Conservation (phyloP, 1,140 invertebrate genomes). For the Microplitis mediator region DNA sequence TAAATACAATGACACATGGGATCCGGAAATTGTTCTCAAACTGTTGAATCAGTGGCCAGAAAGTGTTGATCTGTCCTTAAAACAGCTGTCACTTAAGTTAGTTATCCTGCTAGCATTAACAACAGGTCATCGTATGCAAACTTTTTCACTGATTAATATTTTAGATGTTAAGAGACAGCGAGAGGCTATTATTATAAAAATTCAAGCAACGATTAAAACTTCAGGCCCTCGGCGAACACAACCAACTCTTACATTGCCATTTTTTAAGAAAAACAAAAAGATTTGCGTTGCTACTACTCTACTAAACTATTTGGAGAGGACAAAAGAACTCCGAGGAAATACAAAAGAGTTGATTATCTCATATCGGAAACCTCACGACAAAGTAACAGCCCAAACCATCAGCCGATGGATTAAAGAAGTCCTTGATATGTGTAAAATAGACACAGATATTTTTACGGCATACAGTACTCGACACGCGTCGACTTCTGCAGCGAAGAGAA, state of each 20-base stretch:
- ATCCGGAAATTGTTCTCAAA: constrained; percentile 33
- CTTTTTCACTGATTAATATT: constrained; percentile 18
- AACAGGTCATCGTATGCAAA: constrained; percentile 25
- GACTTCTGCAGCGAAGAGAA: constrained; percentile 35
- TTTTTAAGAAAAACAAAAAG: constrained; percentile 1
- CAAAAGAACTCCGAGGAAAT: neutral
- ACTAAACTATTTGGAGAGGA: constrained; percentile 20
- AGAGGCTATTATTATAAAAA: constrained; percentile 17
- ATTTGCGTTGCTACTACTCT: constrained; percentile 21
- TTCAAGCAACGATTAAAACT: constrained; percentile 24
- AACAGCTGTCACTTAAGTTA: constrained; percentile 9
- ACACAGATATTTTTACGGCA: constrained; percentile 31
- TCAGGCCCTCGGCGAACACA: constrained; percentile 6
- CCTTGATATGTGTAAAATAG: constrained; percentile 11
- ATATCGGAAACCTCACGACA: constrained; percentile 24
- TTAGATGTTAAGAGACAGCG: constrained; percentile 2
- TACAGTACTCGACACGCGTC: constrained; percentile 42
- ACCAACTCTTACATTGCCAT: constrained; percentile 20
- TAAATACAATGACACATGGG: constrained; percentile 40
- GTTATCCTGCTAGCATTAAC: constrained; percentile 6
- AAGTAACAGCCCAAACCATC: constrained; percentile 10
- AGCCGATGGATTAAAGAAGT: constrained; percentile 35
- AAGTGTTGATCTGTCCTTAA: constrained; percentile 24
- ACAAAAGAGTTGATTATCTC: constrained; percentile 27
- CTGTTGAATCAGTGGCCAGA: constrained; percentile 9